Conservation (phyloP, 2,888 invertebrate species). For the Caradrina kadenii region DNA sequence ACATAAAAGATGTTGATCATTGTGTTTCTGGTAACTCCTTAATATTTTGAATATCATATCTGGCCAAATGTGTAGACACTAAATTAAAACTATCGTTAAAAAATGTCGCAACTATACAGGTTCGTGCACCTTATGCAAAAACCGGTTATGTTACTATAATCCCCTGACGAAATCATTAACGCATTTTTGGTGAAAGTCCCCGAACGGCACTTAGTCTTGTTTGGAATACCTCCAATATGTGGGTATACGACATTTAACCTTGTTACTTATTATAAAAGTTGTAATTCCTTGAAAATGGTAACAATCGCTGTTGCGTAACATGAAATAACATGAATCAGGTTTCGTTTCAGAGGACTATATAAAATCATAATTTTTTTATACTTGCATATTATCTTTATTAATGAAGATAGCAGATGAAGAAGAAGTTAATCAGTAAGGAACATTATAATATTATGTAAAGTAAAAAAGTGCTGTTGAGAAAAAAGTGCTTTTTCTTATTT, state of each 20-base stretch:
- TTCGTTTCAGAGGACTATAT: conserved; percentile 33
- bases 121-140: conserved; percentile 1
- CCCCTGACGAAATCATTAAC: conserved; percentile 30
- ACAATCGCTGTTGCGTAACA: conserved; percentile 51
- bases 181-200: conserved; percentile 53
- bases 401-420: background rate
- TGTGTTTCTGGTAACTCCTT: too few relatives aligned
- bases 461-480: background rate
- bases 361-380: conserved; percentile 8
- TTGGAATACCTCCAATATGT: conserved; percentile 31
- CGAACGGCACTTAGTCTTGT: conserved; percentile 15
- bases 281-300: conserved; percentile 58
- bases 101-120: background rate
- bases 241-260: conserved; percentile 44
- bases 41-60: background rate
- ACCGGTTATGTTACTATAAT: conserved; percentile 27
- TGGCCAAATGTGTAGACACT: background rate
- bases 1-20: background rate
- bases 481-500: background rate
- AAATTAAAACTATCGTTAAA: background rate
- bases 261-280: conserved; percentile 53
- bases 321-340: conserved; percentile 41
- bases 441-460: too few relatives aligned
- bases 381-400: background rate
- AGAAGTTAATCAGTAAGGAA: too few relatives aligned